These are phyloP conservation scores for Atractosteus spatula DNA, from an alignment of 2,113 vertebrate genomes.

Conservation along the genomic window DNA sequence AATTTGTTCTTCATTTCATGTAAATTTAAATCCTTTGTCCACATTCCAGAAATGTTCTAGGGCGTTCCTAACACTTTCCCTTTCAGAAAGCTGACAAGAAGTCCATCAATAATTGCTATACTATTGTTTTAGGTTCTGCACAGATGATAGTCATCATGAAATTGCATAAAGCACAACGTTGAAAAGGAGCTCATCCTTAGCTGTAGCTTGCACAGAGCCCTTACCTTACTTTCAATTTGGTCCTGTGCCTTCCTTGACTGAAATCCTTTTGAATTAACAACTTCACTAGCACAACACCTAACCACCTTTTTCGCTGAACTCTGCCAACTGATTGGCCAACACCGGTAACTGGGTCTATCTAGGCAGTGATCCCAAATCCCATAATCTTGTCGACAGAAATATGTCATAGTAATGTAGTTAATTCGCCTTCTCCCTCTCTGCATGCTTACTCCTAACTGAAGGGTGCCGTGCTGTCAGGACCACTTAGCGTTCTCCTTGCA, in stretches of 20 bases:
- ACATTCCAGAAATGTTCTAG: too few relatives aligned
- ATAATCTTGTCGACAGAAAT: conserved; percentile 70
- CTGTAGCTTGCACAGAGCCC: neutral
- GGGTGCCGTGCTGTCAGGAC: conserved; percentile 19
- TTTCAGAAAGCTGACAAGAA: too few relatives aligned
- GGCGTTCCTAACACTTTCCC: too few relatives aligned
- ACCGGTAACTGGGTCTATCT: conserved; percentile 46
- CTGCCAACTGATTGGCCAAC: conserved; percentile 56
- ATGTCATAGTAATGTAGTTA: conserved; percentile 56
- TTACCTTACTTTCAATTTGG: conserved; percentile 31
- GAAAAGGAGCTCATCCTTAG: too few relatives aligned
- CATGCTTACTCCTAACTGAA: conserved; percentile 21
- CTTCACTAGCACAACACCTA: conserved; percentile 44
- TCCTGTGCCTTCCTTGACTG: conserved; percentile 30
- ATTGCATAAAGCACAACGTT: too few relatives aligned
- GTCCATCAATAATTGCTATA: too few relatives aligned
- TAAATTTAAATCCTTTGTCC: too few relatives aligned
- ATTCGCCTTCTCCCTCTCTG: conserved; percentile 49
- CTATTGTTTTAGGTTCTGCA: too few relatives aligned
- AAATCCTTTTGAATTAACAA: conserved; percentile 55
- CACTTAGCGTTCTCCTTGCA: conserved; percentile 20
- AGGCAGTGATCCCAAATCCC: conserved; percentile 61
- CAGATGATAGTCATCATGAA: too few relatives aligned
- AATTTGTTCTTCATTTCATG: too few relatives aligned
- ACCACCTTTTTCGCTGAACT: conserved; percentile 34